A percentile compares a stretch with the other conserved stretches of the same genome.
Evolutionary conservation across 2,797 vertebrate species (phyloP).

Genomic region (Lindbergichthys nudifrons): DNA sequence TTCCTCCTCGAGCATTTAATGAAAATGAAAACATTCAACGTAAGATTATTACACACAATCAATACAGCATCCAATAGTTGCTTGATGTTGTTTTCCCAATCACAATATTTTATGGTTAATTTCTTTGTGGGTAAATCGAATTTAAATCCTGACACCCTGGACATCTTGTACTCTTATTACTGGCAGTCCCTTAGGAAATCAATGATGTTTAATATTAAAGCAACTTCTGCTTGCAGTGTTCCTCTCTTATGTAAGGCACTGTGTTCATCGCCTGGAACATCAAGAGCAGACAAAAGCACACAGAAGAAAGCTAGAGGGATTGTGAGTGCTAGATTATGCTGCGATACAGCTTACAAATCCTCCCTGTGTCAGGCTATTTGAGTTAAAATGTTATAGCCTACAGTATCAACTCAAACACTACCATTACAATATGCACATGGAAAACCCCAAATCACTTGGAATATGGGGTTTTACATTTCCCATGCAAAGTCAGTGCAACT

Average conservation of each 20-base stretch:
- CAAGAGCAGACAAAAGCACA: slow-evolving; percentile 3
- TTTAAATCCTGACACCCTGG: neutral
- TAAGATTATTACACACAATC: neutral
- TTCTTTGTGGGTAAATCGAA: neutral
- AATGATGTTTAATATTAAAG: neutral
- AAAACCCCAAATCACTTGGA: slow-evolving; percentile 50
- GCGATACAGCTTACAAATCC: slow-evolving; percentile 39
- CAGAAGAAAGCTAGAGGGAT: slow-evolving; percentile 21
- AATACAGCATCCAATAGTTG: neutral
- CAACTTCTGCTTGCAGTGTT: neutral
- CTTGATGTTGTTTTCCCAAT: neutral
- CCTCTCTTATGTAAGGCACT: neutral
- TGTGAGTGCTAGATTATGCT: slow-evolving; percentile 37
- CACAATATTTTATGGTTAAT: neutral
- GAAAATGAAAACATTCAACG: neutral
- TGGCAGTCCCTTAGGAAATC: neutral
- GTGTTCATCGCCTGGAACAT: slow-evolving; percentile 4
- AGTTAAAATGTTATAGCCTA: slow-evolving; percentile 33
- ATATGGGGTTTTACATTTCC: slow-evolving; percentile 33
- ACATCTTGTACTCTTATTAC: slow-evolving; percentile 5
- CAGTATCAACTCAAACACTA: slow-evolving; percentile 37
- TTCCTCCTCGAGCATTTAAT: slow-evolving; percentile 10
- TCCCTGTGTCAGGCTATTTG: slow-evolving; percentile 40
- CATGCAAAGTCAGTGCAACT: slow-evolving; percentile 45
- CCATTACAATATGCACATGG: slow-evolving; percentile 49